phyloP scores from a whole-genome alignment of 2,888 invertebrate species.

The Diploptera punctata region DNA sequence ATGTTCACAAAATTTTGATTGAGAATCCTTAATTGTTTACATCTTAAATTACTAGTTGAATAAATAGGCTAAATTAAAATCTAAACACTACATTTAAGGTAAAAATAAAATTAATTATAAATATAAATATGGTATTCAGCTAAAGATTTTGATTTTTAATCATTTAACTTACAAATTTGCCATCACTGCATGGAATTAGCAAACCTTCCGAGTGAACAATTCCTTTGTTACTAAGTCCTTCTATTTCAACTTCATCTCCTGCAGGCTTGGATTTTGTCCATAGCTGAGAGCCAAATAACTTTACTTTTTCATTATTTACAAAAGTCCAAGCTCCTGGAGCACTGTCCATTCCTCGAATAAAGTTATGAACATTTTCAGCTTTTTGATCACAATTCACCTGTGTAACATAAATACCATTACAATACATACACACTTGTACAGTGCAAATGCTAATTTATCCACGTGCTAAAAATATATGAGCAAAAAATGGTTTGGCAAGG shows the following conservation, averaged over 20 bases:
- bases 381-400: conserved; percentile 74
- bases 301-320: conserved; percentile 68
- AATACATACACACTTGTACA: too few relatives aligned
- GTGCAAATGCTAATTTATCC: too few relatives aligned
- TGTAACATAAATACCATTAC: too few relatives aligned
- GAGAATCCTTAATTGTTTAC: too few relatives aligned
- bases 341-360: conserved; percentile 92
- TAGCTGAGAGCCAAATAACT: conserved; percentile 81
- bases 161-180: conserved; percentile 67
- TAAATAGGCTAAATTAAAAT: too few relatives aligned
- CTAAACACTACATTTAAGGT: too few relatives aligned
- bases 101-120: too few relatives aligned
- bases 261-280: conserved; percentile 65
- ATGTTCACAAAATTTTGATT: too few relatives aligned
- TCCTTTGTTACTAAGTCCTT: conserved; percentile 66
- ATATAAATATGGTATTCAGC: too few relatives aligned
- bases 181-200: conserved; percentile 81
- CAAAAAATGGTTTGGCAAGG: too few relatives aligned
- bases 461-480: too few relatives aligned
- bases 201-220: conserved; percentile 82
- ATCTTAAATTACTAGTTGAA: too few relatives aligned
- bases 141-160: conserved; percentile 54
- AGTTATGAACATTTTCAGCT: conserved; percentile 84
- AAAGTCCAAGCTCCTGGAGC: conserved; percentile 89
- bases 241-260: conserved; percentile 66